A percentile compares a stretch with the other conserved stretches of the same genome.
Conservation (phyloP, 2,888 invertebrate genomes). For the Perithous albicinctus region DNA sequence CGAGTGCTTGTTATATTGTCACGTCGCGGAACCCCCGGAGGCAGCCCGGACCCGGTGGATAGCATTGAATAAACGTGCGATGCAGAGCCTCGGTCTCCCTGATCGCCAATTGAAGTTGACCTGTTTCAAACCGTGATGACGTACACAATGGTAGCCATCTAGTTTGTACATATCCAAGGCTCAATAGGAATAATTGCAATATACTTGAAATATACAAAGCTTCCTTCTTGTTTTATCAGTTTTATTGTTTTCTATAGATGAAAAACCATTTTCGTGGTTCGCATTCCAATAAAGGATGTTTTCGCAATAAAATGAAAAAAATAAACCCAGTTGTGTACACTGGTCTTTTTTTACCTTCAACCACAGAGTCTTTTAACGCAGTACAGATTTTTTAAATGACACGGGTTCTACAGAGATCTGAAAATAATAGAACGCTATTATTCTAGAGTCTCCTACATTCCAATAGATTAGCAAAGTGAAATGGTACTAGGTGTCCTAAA, state of each 20-base stretch:
- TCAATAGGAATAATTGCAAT: conserved; percentile 11
- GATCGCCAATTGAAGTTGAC: conserved; percentile 38
- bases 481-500: no score
- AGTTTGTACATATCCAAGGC: not conserved
- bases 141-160: conserved; percentile 6
- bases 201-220: not conserved
- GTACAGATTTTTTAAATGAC: no score
- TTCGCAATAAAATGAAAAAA: no score
- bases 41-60: conserved; percentile 28
- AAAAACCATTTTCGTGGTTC: not conserved
- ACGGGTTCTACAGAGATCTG: no score
- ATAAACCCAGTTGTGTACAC: no score
- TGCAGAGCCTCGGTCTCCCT: conserved; percentile 11
- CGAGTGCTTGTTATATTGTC: conserved; percentile 58
- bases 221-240: not conserved
- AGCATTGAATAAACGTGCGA: conserved; percentile 39
- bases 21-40: conserved; percentile 38
- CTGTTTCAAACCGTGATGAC: conserved; percentile 20
- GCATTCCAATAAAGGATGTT: not conserved
- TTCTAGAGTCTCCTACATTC: no score
- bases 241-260: not conserved
- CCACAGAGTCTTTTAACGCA: no score
- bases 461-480: no score
- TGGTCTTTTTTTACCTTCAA: no score
- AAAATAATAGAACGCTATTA: no score